Base-by-base conservation (phyloP, 2,888 invertebrate species). In the Epinotia ramella region DNA sequence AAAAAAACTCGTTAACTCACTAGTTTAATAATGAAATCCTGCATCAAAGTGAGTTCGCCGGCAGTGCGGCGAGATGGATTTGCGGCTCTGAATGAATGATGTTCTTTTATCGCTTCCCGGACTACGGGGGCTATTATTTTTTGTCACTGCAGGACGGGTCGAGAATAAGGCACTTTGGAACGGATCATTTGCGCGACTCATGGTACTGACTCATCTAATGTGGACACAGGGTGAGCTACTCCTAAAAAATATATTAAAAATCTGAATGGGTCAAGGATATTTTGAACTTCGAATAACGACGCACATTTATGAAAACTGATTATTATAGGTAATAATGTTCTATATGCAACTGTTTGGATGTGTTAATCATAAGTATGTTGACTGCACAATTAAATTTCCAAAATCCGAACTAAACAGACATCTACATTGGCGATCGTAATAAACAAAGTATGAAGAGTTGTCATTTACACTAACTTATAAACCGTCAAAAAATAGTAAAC, bases 81-180 rank as follows among this genome's bases (percentile, higher is more conserved):
- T 70, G 74, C 18, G 64, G 33, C 28, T 33, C 69, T 6, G 66
- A 69, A 67, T 80, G 81, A 80, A 49, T 76, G 80, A 80, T 79
- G 73, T 77, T 70, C 78, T 79, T 75, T 80, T 79, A 79, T 80
- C 78, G 78, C 77, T 60, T 59, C 64, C 59, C 73, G 73, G 73
- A 75, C 73, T 62, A 73, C 60, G 24, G 62, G 59, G 20, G 73
- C 78, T 78, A 80, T 81, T 80, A 78, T 78, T 80, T 80, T 77
- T 78, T 78, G 79, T 81, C 79, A 64, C 76, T 70, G n/a, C n/a
- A n/a, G 40, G 70, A 77, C 78, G 76, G 75, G 69, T 60, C 56
- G 60, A 62, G 24, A 71, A 68, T 73, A 70, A 76, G 57, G 65
- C 46, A 24, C 59, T 49, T 73, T 28, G 57, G 33, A 16, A 28